These are phyloP conservation scores for Halcyon chelicuti DNA, from an alignment of 2,797 vertebrate genomes.

Conservation along the genomic window DNA sequence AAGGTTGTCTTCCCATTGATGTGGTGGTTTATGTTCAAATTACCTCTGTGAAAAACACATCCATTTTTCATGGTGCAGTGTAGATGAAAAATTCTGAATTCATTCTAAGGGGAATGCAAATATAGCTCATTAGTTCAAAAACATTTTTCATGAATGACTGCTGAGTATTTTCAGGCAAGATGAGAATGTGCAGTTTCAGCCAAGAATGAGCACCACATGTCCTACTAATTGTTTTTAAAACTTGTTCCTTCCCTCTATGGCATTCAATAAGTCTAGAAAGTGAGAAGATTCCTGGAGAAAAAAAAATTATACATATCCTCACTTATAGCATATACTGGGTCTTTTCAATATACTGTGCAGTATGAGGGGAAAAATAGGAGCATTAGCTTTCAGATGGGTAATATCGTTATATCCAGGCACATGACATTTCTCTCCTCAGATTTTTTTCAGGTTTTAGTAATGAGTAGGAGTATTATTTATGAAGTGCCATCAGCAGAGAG, in stretches of 20 bases:
- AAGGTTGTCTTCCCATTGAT: conserved; percentile 81
- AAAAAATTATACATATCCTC: background rate
- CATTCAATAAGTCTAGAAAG: conserved; percentile 68
- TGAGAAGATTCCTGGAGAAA: conserved; percentile 41
- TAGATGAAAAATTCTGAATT: conserved; percentile 83
- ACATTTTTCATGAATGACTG: conserved; percentile 84
- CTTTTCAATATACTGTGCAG: conserved; percentile 29
- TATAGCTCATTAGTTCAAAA: conserved; percentile 86
- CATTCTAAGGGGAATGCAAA: conserved; percentile 83
- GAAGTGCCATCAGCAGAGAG: background rate
- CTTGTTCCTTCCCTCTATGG: conserved; percentile 74
- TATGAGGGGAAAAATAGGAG: conserved; percentile 13
- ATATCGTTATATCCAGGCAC: conserved; percentile 10
- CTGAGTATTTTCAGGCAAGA: conserved; percentile 80
- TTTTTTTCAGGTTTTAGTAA: conserved; percentile 49
- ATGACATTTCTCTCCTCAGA: conserved; percentile 30
- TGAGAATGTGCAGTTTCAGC: conserved; percentile 76
- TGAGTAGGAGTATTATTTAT: conserved; percentile 52
- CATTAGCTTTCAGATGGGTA: conserved; percentile 29
- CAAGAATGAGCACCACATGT: conserved; percentile 79
- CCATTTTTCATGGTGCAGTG: conserved; percentile 80
- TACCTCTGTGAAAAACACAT: conserved; percentile 82
- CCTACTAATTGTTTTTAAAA: conserved; percentile 84
- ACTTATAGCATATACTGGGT: background rate
- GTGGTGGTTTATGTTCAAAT: conserved; percentile 80